phyloP scores from a whole-genome alignment of 2,797 vertebrate species.

The Diceros bicornis region DNA sequence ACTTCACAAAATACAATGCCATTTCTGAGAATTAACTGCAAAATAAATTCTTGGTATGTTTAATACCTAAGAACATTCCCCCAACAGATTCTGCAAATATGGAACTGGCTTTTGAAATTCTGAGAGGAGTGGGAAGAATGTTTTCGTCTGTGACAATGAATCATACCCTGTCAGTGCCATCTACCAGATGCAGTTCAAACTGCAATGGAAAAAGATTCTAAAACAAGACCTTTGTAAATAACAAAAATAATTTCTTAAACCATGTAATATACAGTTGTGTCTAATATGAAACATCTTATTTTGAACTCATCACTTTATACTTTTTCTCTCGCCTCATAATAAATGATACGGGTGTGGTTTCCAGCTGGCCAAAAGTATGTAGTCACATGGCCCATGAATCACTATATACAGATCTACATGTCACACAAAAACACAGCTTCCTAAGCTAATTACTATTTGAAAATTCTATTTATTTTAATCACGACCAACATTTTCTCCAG shows the following conservation, averaged over 20 bases:
- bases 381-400: neutral
- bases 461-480: neutral
- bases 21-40: constrained; percentile 10
- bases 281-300: neutral
- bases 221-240: neutral
- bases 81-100: neutral
- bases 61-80: neutral
- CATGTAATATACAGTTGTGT: neutral
- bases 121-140: neutral
- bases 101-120: constrained; percentile 2
- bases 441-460: neutral
- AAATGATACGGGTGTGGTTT: constrained; percentile 16
- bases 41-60: neutral
- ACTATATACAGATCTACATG: neutral
- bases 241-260: neutral
- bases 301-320: neutral
- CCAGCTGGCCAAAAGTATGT: neutral
- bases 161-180: constrained; percentile 72
- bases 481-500: neutral
- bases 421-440: neutral
- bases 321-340: neutral
- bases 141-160: neutral
- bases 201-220: constrained; percentile 32
- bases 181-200: constrained; percentile 74
- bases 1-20: neutral